A percentile compares a stretch with the other conserved stretches of the same genome.
Conservation (phyloP, 1,140 invertebrate genomes). For the Camponotus vicinus region DNA sequence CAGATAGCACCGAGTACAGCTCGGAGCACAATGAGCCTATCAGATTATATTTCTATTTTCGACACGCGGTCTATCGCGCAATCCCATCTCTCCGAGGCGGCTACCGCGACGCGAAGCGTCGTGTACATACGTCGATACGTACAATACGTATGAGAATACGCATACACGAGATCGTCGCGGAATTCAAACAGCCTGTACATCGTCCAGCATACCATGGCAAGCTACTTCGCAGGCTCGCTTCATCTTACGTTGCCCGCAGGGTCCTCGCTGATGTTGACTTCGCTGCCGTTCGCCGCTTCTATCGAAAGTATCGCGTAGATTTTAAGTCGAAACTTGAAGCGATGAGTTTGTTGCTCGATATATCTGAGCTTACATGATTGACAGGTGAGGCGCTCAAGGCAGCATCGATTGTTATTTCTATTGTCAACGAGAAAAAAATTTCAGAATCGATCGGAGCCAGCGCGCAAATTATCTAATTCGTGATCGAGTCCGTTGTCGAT, state of each 20-base stretch:
- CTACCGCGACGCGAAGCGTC: slow-evolving; percentile 79
- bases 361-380: background rate
- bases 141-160: slow-evolving; percentile 42
- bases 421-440: background rate
- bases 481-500: slow-evolving; percentile 32
- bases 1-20: slow-evolving; percentile 81
- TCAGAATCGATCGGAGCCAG: background rate
- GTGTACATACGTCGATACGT: slow-evolving; percentile 37
- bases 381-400: background rate
- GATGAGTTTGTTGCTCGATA: slow-evolving; percentile 2
- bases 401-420: background rate
- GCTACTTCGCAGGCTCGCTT: slow-evolving; percentile 42
- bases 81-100: slow-evolving; percentile 83
- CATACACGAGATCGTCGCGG: slow-evolving; percentile 31
- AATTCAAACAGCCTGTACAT: slow-evolving; percentile 50
- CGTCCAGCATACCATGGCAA: slow-evolving; percentile 9
- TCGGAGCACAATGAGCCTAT: slow-evolving; percentile 85
- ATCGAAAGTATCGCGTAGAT: background rate
- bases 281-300: slow-evolving; percentile 45
- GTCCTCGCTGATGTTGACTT: slow-evolving; percentile 1
- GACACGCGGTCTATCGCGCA: slow-evolving; percentile 85
- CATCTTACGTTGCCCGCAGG: slow-evolving; percentile 60
- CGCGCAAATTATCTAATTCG: background rate
- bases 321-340: background rate
- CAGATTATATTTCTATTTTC: slow-evolving; percentile 87